These are phyloP conservation scores for Orthosia gothica DNA, from an alignment of 2,888 invertebrate genomes.

Conservation along the genomic window DNA sequence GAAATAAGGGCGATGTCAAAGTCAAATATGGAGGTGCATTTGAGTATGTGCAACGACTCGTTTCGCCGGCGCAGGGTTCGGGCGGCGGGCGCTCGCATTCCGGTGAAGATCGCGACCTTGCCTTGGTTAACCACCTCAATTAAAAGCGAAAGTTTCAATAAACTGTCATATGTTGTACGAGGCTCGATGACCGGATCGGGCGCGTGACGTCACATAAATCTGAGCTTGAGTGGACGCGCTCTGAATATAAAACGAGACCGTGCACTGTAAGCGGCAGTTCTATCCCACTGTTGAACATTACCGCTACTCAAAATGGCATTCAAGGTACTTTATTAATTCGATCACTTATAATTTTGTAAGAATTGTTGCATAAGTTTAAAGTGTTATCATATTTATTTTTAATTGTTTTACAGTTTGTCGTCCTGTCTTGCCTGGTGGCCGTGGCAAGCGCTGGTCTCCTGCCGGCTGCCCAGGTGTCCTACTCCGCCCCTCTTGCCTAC, in stretches of 20 bases:
- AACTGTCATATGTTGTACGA: slow-evolving; percentile 75
- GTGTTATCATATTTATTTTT: not conserved
- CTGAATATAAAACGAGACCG: slow-evolving; percentile 80
- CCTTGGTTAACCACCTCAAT: slow-evolving; percentile 76
- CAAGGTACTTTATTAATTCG: slow-evolving; percentile 76
- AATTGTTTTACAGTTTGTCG: slow-evolving; percentile 75
- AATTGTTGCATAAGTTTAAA: not conserved
- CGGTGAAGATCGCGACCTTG: slow-evolving; percentile 81
- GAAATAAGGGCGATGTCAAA: slow-evolving; percentile 10
- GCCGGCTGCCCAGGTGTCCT: slow-evolving; percentile 69
- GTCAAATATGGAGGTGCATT: not conserved
- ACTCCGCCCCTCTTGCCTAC: slow-evolving; percentile 75
- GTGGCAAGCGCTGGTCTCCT: slow-evolving; percentile 78
- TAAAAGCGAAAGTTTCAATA: slow-evolving; percentile 86
- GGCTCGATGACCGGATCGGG: slow-evolving; percentile 77
- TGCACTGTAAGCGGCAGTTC: slow-evolving; percentile 78
- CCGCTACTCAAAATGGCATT: slow-evolving; percentile 83
- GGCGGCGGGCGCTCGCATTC: slow-evolving; percentile 68
- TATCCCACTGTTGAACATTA: slow-evolving; percentile 76
- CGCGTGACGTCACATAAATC: slow-evolving; percentile 78
- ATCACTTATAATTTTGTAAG: slow-evolving; percentile 8
- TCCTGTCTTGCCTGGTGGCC: slow-evolving; percentile 78
- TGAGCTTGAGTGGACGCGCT: slow-evolving; percentile 75
- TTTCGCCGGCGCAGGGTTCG: slow-evolving; percentile 30
- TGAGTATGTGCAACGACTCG: slow-evolving; percentile 3